Base-by-base conservation (phyloP, 2,888 invertebrate genomes). In the Erebia palarica region DNA sequence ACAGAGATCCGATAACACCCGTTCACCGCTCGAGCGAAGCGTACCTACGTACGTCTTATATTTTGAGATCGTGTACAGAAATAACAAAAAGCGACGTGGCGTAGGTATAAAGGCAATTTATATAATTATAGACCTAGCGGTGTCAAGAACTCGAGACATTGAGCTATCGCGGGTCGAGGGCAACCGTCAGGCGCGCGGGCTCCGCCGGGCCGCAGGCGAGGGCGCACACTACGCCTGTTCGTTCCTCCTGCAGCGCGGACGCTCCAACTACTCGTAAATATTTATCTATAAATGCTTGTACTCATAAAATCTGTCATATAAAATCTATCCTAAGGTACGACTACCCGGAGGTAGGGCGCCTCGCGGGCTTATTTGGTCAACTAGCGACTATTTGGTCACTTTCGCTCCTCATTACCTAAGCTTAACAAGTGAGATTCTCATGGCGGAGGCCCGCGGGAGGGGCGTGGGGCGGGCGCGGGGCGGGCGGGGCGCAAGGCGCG, bases 371-470 rank as follows among this genome's bases (percentile, higher is more conserved):
- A 81, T 87, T 86, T 88, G 88, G 88, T 84, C 81, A 80, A 80
- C 84, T 85, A 85, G 86, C 86, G 78, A 80, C 55, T 18, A 10
- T 18, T 16, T 9, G 57, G 21, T 21, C 57, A 27, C 57, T 58
- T 14, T 21, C 57, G 69, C 71, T 51, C 47, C 60, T 49, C 63
- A 68, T 65, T 74, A 71, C 71, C 71, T 71, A 71, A 77, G 65
- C 73, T 71, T 71, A 69, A 79, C 83, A 84, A 89, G 78, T 89
- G 89, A 89, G 89, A 89, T 89, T 89, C 89, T 84, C 63, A 60
- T 63, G 64, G 57, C 47, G 21, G 53, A 8, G 16, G 16, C 16
- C 55, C 55, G 21, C 5, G 55, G 2, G n/a, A 1, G 51, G 51
- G 51, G 51, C 14, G 51, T 3, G n/a, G 51, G n/a, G 16, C 16